A percentile compares a stretch with the other conserved stretches of the same genome.
phyloP scores from a whole-genome alignment of 2,113 vertebrate species.

The Albula glossodonta region DNA sequence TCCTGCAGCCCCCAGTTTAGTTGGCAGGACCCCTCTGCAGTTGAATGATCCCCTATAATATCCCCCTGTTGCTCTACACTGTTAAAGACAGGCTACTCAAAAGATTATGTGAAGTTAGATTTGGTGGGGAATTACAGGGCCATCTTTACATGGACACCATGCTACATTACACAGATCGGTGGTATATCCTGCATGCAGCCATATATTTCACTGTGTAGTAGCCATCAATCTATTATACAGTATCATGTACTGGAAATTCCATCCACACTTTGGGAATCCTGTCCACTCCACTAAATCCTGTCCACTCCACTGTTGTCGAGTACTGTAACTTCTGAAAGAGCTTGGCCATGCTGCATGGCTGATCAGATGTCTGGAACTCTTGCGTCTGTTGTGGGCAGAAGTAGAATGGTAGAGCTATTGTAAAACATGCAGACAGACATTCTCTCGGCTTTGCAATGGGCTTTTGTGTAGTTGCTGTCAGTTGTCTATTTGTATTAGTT shows the following conservation, averaged over 20 bases:
- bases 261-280: too few relatives aligned
- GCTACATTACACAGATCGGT: slow-evolving; percentile 33
- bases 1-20: background rate
- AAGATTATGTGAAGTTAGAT: slow-evolving; percentile 20
- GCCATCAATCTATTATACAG: too few relatives aligned
- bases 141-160: slow-evolving; percentile 2
- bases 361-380: background rate
- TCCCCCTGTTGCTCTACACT: background rate
- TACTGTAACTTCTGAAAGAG: slow-evolving; percentile 24
- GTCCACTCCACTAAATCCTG: background rate
- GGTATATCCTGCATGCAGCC: slow-evolving; percentile 56
- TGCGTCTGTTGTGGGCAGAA: background rate
- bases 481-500: background rate
- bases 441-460: background rate
- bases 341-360: background rate
- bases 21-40: background rate
- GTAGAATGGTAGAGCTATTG: background rate
- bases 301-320: slow-evolving; percentile 30
- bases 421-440: background rate
- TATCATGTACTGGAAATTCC: too few relatives aligned
- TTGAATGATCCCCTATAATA: background rate
- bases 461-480: background rate
- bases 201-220: slow-evolving; percentile 37
- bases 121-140: background rate
- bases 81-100: background rate